A percentile compares a stretch with the other conserved stretches of the same genome.
Evolutionary conservation across 2,888 invertebrate species (phyloP).

Genomic region (Dermolepida albohirtum): DNA sequence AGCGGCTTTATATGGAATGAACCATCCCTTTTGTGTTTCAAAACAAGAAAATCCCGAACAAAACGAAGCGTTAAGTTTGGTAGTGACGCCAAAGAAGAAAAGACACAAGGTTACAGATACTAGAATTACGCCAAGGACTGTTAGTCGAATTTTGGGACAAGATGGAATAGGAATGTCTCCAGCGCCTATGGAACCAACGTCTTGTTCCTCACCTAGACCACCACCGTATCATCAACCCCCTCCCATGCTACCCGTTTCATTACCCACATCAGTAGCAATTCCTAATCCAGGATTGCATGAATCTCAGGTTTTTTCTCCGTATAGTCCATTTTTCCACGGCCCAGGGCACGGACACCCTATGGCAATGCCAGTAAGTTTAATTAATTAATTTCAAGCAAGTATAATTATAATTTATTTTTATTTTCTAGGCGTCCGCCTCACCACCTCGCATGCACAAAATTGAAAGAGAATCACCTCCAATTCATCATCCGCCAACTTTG

Average conservation of each 20-base stretch:
- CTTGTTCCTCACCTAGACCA: conserved; percentile 71
- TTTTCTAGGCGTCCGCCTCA: conserved; percentile 64
- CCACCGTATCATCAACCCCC: conserved; percentile 80
- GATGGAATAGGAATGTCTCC: conserved; percentile 82
- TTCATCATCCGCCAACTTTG: conserved; percentile 86
- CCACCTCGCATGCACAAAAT: conserved; percentile 77
- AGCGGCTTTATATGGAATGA: conserved; percentile 73
- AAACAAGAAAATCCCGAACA: conserved; percentile 80
- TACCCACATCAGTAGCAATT: conserved; percentile 96
- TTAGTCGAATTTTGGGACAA: conserved; percentile 84
- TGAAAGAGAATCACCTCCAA: conserved; percentile 85
- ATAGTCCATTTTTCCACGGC: conserved; percentile 87
- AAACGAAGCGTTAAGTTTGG: conserved; percentile 93
- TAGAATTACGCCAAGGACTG: conserved; percentile 90
- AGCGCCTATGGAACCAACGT: conserved; percentile 71
- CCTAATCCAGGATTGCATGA: conserved; percentile 96
- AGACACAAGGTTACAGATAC: conserved; percentile 97
- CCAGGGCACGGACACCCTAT: conserved; percentile 66
- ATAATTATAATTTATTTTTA: conserved; percentile 2
- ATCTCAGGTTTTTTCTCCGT: conserved; percentile 92
- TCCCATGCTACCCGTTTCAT: conserved; percentile 87
- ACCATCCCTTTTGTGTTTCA: conserved; percentile 71
- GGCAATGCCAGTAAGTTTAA: conserved; percentile 63
- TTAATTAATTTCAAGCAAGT: conserved; percentile 7
- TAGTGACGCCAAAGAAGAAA: conserved; percentile 96